phyloP scores from a whole-genome alignment of 2,888 invertebrate species.

The Stenodera caucasica region DNA sequence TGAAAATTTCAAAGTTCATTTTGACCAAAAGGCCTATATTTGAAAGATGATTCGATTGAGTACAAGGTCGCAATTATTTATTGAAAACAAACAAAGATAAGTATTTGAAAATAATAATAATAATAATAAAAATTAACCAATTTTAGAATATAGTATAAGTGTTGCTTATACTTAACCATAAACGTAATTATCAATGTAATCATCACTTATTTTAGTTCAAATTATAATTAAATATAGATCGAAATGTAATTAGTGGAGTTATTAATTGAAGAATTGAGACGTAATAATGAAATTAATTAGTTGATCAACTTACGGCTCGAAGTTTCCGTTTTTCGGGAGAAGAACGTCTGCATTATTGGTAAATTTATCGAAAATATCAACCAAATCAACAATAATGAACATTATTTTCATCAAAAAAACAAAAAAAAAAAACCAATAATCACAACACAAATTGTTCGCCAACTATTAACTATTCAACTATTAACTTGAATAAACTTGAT shows the following conservation, averaged over 20 bases:
- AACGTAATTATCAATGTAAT: too few relatives aligned
- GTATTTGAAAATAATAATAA: background rate
- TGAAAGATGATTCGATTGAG: background rate
- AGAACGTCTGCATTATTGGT: conserved; percentile 5
- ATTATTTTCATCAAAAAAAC: background rate
- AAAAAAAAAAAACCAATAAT: too few relatives aligned
- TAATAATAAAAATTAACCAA: too few relatives aligned
- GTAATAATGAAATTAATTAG: background rate
- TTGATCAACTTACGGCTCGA: background rate
- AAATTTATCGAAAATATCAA: background rate
- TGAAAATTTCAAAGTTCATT: background rate
- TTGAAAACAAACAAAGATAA: conserved; percentile 3
- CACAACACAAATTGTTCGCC: background rate
- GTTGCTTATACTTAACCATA: too few relatives aligned
- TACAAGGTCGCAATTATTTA: background rate
- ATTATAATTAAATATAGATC: background rate
- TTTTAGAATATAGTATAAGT: too few relatives aligned
- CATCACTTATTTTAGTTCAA: too few relatives aligned
- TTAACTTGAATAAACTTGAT: too few relatives aligned
- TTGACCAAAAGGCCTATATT: too few relatives aligned
- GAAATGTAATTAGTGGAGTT: too few relatives aligned
- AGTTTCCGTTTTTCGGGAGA: background rate
- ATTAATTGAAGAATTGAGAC: background rate
- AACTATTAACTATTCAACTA: too few relatives aligned
- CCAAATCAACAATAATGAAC: background rate